These are phyloP conservation scores for Trichogramma evanescens DNA, from an alignment of 2,888 invertebrate species.

Conservation along the genomic window DNA sequence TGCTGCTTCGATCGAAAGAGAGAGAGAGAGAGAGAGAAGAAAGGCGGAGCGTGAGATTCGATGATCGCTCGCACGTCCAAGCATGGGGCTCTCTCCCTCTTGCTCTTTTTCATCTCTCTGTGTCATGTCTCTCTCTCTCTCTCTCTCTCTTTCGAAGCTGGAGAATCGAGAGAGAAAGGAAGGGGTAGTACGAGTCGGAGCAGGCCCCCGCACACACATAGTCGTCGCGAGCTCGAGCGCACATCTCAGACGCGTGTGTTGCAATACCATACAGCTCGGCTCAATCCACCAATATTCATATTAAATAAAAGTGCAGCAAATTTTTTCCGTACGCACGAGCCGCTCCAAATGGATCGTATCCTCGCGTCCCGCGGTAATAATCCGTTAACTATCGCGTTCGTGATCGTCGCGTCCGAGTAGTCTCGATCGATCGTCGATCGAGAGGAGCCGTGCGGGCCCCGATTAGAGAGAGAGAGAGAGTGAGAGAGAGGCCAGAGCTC, in stretches of 20 bases:
- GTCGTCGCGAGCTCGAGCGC: too few relatives aligned
- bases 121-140: conserved; percentile 7
- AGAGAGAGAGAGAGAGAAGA: conserved; percentile 8
- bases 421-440: conserved; percentile 12
- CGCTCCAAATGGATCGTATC: not conserved
- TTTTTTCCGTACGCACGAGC: not conserved
- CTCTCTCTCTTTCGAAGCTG: not conserved
- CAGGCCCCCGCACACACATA: too few relatives aligned
- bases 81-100: not conserved
- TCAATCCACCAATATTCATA: too few relatives aligned
- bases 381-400: not conserved
- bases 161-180: too few relatives aligned
- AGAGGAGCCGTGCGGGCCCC: not conserved
- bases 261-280: too few relatives aligned
- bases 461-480: not conserved
- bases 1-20: conserved; percentile 3
- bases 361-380: not conserved
- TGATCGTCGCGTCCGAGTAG: not conserved
- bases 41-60: conserved; percentile 9
- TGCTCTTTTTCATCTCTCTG: not conserved
- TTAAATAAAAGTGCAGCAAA: too few relatives aligned
- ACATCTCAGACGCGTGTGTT: too few relatives aligned
- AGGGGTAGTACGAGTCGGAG: too few relatives aligned
- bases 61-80: not conserved
- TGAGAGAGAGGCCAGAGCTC: not conserved